Evolutionary conservation across 2,797 vertebrate genomes (phyloP), one percentile per base, ranked within the genome.

Genomic region (Galago senegalensis): DNA sequence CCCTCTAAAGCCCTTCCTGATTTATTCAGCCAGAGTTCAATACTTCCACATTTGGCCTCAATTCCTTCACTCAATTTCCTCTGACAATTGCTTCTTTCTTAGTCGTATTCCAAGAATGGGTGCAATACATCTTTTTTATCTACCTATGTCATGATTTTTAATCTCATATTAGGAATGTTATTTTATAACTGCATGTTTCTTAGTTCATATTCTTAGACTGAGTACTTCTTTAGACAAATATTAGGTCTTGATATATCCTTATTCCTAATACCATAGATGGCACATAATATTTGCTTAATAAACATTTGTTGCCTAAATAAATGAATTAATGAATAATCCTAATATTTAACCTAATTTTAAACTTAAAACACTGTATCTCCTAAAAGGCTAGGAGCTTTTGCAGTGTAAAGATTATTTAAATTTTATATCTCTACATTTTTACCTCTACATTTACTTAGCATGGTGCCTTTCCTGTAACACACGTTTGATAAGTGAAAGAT

Each of bases 391-490:
- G 27, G 1, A 81, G 43, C 7, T 95, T 69, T 85, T 67, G 40
- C 53, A 87, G 63, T 77, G 12, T 5, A 69, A 82, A 5, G 23
- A 89, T 95, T 76, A 63, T 94, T 97, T 90, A 87, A 73, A 89
- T 79, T 73, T 85, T 63, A 29, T 82, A 34, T 43, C 17, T 87
- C 31, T 83, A 53, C 61, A 63, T 70, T 82, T 40, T 86, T 70
- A 37, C 79, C 17, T 85, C 7, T 84, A 0, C 83, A 11, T 72
- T 72, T 76, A n/a, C 13, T 16, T 65, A 53, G 34, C 18, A 34
- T 53, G 37, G 0, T 79, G 21, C 23, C 11, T 23, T 92, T 63
- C 20, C 23, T 69, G 31, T 58, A 88, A 69, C 56, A 43, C 6
- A 63, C 69, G 13, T 77, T 86, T 85, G 67, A 58, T 31, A 67